A percentile compares a stretch with the other conserved stretches of the same genome.
phyloP scores from a whole-genome alignment of 2,113 vertebrate genomes.

The Pollimyrus isidori region DNA sequence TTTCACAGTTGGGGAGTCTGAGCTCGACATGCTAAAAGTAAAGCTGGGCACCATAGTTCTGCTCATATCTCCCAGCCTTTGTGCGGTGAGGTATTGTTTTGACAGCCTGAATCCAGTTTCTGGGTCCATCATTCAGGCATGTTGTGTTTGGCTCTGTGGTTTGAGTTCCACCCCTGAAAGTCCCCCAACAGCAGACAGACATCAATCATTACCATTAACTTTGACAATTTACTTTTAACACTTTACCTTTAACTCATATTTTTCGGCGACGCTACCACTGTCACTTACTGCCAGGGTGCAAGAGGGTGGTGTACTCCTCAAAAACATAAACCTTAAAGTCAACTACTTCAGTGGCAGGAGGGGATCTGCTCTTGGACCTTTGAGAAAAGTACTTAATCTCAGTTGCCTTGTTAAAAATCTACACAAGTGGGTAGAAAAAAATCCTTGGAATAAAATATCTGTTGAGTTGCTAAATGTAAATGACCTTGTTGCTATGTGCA shows the following conservation, averaged over 20 bases:
- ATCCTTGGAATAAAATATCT: background rate
- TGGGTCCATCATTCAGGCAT: background rate
- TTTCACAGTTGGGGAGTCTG: background rate
- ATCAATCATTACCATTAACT: background rate
- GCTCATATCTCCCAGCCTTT: background rate
- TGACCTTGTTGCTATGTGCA: background rate
- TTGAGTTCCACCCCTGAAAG: background rate
- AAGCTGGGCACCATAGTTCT: background rate
- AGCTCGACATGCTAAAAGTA: background rate
- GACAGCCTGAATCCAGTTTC: constrained; percentile 18
- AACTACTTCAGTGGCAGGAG: background rate
- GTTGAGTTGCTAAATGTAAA: background rate
- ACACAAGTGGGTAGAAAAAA: background rate
- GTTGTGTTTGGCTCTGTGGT: constrained; percentile 17
- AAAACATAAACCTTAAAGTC: background rate
- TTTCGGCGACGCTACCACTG: background rate
- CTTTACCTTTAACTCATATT: background rate
- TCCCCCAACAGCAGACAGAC: background rate
- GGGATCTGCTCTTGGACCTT: background rate
- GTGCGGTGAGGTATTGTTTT: constrained; percentile 11
- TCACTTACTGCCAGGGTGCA: background rate
- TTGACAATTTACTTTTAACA: background rate
- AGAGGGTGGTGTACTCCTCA: background rate
- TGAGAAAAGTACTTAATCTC: background rate
- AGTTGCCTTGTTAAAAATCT: background rate